A percentile compares a stretch with the other conserved stretches of the same genome.
phyloP scores from a whole-genome alignment of 2,888 invertebrate species.

The Eupithecia abbreviata region DNA sequence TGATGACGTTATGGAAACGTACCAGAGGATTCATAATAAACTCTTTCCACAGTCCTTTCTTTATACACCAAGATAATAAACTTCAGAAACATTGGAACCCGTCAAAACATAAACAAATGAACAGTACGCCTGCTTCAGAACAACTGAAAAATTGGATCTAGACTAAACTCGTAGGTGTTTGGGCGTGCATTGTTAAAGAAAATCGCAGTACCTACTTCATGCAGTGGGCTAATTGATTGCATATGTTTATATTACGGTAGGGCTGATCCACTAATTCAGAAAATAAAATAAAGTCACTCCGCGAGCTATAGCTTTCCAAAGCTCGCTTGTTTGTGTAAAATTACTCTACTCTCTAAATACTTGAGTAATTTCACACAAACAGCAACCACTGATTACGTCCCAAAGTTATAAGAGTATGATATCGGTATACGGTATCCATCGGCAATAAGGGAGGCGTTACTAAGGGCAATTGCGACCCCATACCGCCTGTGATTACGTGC shows the following conservation, averaged over 20 bases:
- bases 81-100: conserved; percentile 69
- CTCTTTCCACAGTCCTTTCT: conserved; percentile 63
- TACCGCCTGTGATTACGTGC: too few species aligned
- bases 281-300: too few species aligned
- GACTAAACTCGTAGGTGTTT: conserved; percentile 30
- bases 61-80: conserved; percentile 61
- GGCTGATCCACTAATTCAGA: neutral
- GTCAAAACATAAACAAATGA: conserved; percentile 9
- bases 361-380: too few species aligned
- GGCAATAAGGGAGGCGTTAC: too few species aligned
- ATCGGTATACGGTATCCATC: too few species aligned
- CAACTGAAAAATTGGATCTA: conserved; percentile 45
- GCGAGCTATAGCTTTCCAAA: too few species aligned
- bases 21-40: conserved; percentile 54
- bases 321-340: too few species aligned
- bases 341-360: too few species aligned
- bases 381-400: too few species aligned
- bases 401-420: too few species aligned
- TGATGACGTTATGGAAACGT: conserved; percentile 4
- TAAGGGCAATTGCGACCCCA: too few species aligned
- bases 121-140: conserved; percentile 23
- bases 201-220: neutral
- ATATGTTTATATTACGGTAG: neutral
- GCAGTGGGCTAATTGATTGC: neutral
- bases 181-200: conserved; percentile 21